Evolutionary conservation across 2,888 invertebrate genomes (phyloP), one percentile per base, ranked within the genome.

Genomic region (Brachylomia viminalis): DNA sequence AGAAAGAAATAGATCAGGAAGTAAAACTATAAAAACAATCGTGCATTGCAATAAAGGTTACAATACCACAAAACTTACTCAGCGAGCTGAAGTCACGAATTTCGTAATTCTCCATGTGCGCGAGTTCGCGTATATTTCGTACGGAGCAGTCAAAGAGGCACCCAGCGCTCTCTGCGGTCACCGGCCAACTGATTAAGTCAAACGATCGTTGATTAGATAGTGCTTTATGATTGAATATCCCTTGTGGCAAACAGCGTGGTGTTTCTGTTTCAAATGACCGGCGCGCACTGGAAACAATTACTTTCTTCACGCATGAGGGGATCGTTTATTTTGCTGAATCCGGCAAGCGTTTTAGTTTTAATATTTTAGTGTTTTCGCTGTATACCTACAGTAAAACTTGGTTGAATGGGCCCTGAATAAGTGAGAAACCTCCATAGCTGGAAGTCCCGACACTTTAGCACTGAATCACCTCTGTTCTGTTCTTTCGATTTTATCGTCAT

Each of bases 181-280:
- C 90, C 93, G 93, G 87, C 92, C 93, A 91, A 96, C 95, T 96
- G 95, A 95, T 95, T 93, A 92, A 89, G 82, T 87, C 90, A 91
- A 94, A 94, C 92, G 92, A 94, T 95, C 91, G 91, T 91, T 94
- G 94, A 95, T 95, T 94, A 95, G 92, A 93, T 93, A 92, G 90
- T 91, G 90, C 88, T 88, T 91, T 91, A 90, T 91, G 91, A 95
- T 94, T 94, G 92, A 92, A 92, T 91, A 91, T 91, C 89, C 89
- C 89, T 91, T 91, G 90, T 90, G 86, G 84, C 83, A 72, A 79
- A 82, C 83, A 79, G 73, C 81, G 77, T 70, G 72, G 61, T 84
- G 79, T 80, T 87, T 85, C 77, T 72, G 76, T 82, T 79, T 45
- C 66, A 65, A 86, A 86, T 70, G 79, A 67, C 72, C 73, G 67